Conservation (phyloP, 2,888 invertebrate species). For the Mythimna vitellina region DNA sequence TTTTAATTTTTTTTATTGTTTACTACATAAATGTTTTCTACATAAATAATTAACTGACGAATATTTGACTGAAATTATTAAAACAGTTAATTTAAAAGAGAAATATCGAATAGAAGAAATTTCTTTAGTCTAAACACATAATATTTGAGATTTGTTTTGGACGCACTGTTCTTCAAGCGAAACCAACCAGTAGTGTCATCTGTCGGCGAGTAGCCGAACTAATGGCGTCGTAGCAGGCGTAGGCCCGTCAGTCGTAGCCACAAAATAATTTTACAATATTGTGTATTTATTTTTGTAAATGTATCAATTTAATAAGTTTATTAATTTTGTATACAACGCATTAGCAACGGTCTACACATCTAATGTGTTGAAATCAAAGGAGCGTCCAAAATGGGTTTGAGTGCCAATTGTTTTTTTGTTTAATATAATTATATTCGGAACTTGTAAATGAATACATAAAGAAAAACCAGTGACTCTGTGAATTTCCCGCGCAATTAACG, state of each 20-base stretch:
- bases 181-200: slow-evolving; percentile 75
- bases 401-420: no score
- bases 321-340: no score
- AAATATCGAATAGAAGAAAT: neutral
- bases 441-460: neutral
- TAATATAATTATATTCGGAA: no score
- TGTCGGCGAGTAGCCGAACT: slow-evolving; percentile 77
- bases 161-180: neutral
- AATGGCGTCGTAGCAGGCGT: slow-evolving; percentile 14
- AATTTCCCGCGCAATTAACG: slow-evolving; percentile 30
- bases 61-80: neutral
- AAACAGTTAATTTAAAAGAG: neutral
- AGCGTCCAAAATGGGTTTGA: no score
- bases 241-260: slow-evolving; percentile 8
- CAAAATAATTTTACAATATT: no score
- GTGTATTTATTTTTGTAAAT: no score
- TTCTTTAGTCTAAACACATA: neutral
- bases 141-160: slow-evolving; percentile 30
- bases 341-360: no score
- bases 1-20: no score
- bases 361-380: no score
- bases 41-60: neutral
- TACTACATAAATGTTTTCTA: no score
- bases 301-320: no score
- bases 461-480: slow-evolving; percentile 1